Percentiles rank a stretch among this genome's conserved stretches.
phyloP scores from a whole-genome alignment of 1,140 invertebrate species.

The Orchestia grillus region DNA sequence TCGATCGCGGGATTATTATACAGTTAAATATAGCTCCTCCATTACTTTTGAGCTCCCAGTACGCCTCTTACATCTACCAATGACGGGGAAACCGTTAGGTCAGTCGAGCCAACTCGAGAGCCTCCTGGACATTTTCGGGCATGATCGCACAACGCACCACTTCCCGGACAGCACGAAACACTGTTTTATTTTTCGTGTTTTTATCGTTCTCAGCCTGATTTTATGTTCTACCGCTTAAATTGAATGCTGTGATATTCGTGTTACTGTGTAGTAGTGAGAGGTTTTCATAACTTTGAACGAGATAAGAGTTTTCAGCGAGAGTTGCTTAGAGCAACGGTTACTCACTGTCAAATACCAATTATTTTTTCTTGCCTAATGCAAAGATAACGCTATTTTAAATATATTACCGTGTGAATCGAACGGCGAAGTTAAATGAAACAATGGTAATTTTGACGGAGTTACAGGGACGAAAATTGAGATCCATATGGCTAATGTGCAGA shows the following conservation, averaged over 20 bases:
- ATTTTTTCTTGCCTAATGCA: neutral
- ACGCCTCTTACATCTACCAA: neutral
- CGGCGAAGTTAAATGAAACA: neutral
- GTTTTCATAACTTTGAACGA: neutral
- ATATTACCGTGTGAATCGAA: neutral
- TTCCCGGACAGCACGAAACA: neutral
- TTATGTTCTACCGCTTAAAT: neutral
- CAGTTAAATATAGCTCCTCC: neutral
- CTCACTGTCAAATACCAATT: neutral
- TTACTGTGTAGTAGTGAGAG: too few relatives aligned
- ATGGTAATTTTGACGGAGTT: neutral
- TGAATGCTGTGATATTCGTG: too few relatives aligned
- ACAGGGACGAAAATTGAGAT: neutral
- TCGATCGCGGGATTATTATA: neutral
- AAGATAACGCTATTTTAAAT: neutral
- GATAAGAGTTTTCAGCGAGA: neutral
- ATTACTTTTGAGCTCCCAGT: neutral
- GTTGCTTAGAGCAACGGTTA: neutral
- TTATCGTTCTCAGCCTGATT: neutral
- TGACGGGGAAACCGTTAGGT: neutral
- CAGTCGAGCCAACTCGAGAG: neutral
- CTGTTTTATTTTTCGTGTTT: neutral
- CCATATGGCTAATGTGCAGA: neutral
- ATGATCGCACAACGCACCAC: neutral
- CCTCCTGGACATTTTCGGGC: neutral